Percentiles rank a stretch among this genome's conserved stretches.
Conservation (phyloP, 1,140 invertebrate species). For the Diorhabda elongata region DNA sequence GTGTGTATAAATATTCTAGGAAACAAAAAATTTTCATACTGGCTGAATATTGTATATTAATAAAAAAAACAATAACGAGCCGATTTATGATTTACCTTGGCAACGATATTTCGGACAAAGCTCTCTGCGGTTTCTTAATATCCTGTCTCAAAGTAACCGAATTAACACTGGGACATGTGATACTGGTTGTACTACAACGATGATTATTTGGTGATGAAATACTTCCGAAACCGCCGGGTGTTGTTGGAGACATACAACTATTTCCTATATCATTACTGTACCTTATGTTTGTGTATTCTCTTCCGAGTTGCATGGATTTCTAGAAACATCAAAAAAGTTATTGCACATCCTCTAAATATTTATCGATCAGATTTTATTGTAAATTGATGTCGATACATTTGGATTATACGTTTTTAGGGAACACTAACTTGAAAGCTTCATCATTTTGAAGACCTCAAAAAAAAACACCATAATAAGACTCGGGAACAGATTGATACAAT, state of each 20-base stretch:
- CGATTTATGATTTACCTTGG: slow-evolving; percentile 35
- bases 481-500: no score
- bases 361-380: no score
- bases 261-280: slow-evolving; percentile 49
- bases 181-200: slow-evolving; percentile 22
- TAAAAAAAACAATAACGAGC: no score
- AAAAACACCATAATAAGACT: no score
- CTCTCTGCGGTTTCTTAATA: slow-evolving; percentile 36
- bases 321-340: slow-evolving; percentile 40
- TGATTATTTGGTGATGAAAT: slow-evolving; percentile 26
- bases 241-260: slow-evolving; percentile 31
- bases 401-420: no score
- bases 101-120: slow-evolving; percentile 38
- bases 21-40: no score
- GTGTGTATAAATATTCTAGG: no score
- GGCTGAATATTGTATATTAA: no score
- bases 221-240: slow-evolving; percentile 28
- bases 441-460: no score
- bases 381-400: no score
- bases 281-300: slow-evolving; percentile 89
- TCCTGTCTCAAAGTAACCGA: slow-evolving; percentile 35
- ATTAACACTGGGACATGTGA: slow-evolving; percentile 25
- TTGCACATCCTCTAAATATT: no score
- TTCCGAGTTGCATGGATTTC: slow-evolving; percentile 75
- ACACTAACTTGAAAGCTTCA: no score